Conservation (phyloP, 1,140 invertebrate genomes). For the Lanistes nyassanus region DNA sequence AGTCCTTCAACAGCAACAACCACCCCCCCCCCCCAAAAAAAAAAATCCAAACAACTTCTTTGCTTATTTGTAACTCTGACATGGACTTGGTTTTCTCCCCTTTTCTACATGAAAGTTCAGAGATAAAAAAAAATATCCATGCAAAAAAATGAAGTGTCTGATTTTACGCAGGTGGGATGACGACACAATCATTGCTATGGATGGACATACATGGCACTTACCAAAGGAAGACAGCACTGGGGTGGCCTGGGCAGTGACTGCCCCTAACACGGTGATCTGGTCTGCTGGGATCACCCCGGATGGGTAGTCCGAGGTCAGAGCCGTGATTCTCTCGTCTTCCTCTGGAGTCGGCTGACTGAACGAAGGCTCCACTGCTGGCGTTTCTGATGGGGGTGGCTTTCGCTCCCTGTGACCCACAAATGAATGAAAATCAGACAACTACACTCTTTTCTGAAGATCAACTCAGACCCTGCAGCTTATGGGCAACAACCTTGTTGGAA, state of each 20-base stretch:
- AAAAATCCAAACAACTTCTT: too few species aligned
- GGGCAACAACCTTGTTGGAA: too few species aligned
- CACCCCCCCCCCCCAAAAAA: too few species aligned
- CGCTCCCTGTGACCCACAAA: slow-evolving; percentile 16
- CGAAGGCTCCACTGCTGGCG: slow-evolving; percentile 10
- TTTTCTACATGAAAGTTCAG: neutral
- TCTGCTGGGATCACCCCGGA: slow-evolving; percentile 81
- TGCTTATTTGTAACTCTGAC: too few species aligned
- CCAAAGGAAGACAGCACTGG: slow-evolving; percentile 83
- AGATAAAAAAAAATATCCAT: neutral
- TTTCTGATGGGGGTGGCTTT: slow-evolving; percentile 10
- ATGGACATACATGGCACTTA: slow-evolving; percentile 61
- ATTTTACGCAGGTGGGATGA: neutral
- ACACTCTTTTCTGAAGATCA: too few species aligned
- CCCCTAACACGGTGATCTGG: slow-evolving; percentile 80
- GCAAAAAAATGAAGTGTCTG: neutral
- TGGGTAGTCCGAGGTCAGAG: slow-evolving; percentile 50
- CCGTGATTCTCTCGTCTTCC: slow-evolving; percentile 19
- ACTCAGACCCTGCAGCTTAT: too few species aligned
- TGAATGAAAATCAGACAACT: too few species aligned
- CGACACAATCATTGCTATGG: neutral
- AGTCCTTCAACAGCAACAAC: too few species aligned
- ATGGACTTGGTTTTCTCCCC: too few species aligned
- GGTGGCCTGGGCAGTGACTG: slow-evolving; percentile 78
- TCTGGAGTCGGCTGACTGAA: slow-evolving; percentile 20